Evolutionary conservation across 2,797 vertebrate species (phyloP).

Genomic region (Clarias fuscus): DNA sequence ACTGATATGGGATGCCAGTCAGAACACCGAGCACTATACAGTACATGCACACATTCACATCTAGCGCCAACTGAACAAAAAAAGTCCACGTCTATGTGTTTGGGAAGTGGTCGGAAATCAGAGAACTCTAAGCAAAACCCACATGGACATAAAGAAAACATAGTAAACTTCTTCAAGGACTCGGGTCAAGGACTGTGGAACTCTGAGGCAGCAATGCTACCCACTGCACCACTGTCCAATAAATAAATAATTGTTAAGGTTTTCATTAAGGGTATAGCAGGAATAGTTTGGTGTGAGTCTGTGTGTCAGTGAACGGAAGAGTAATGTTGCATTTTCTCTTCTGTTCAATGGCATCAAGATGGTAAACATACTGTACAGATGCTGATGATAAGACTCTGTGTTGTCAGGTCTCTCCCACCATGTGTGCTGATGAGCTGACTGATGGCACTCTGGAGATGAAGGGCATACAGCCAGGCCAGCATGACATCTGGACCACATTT

Average conservation of each 20-base stretch:
- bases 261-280: not conserved
- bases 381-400: not conserved
- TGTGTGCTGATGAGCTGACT: constrained; percentile 83
- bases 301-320: not conserved
- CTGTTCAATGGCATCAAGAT: not conserved
- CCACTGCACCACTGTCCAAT: not conserved
- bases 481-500: constrained; percentile 85
- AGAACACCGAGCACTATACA: not conserved
- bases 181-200: not conserved
- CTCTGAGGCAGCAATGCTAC: not conserved
- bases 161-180: not conserved
- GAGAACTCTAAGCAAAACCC: not conserved
- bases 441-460: constrained; percentile 82
- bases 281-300: not conserved
- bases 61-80: not conserved
- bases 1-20: not conserved
- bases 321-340: not conserved
- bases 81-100: not conserved
- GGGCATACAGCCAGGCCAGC: constrained; percentile 71
- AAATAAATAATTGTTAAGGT: not conserved
- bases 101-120: not conserved
- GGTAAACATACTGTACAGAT: not conserved
- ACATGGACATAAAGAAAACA: not conserved
- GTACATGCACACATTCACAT: not conserved
- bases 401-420: constrained; percentile 85